Conservation (phyloP, 1,140 invertebrate genomes). For the Rhyzopertha dominica region DNA sequence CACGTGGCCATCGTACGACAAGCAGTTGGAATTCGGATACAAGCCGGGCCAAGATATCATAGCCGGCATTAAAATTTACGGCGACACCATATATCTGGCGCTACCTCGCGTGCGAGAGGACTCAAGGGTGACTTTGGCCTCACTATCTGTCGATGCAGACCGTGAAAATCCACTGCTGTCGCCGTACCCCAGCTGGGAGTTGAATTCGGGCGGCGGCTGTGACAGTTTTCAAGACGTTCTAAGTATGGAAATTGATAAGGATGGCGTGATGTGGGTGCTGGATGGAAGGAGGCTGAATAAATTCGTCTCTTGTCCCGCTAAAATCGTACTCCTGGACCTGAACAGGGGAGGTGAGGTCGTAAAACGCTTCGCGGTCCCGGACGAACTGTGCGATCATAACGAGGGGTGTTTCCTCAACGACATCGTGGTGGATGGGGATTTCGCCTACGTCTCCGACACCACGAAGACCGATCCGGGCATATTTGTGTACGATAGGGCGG, state of each 20-base stretch:
- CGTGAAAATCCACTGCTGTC: conserved; percentile 23
- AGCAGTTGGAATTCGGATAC: conserved; percentile 30
- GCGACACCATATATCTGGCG: conserved; percentile 42
- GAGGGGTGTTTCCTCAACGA: conserved; percentile 56
- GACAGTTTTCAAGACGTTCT: conserved; percentile 50
- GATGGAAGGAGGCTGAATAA: conserved; percentile 54
- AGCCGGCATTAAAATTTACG: conserved; percentile 42
- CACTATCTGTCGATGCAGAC: conserved; percentile 16
- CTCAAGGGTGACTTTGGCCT: conserved; percentile 44
- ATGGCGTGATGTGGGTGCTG: conserved; percentile 64
- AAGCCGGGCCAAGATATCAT: conserved; percentile 40
- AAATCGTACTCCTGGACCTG: conserved; percentile 60
- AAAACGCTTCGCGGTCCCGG: conserved; percentile 44
- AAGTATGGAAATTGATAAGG: conserved; percentile 62
- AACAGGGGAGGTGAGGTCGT: conserved; percentile 53
- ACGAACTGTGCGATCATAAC: conserved; percentile 18
- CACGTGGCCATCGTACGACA: conserved; percentile 33
- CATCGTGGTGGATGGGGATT: conserved; percentile 60
- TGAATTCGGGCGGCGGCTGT: conserved; percentile 21
- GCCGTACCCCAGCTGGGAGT: conserved; percentile 27
- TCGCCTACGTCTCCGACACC: conserved; percentile 63
- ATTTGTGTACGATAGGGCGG: conserved; percentile 57
- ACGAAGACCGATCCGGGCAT: conserved; percentile 58
- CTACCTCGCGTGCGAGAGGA: conserved; percentile 42
- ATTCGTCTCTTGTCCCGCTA: conserved; percentile 52